Percentiles rank a stretch among this genome's conserved stretches.
These are phyloP conservation scores for Drosophila bifasciata DNA, from an alignment of 1,140 invertebrate genomes.

Conservation along the genomic window DNA sequence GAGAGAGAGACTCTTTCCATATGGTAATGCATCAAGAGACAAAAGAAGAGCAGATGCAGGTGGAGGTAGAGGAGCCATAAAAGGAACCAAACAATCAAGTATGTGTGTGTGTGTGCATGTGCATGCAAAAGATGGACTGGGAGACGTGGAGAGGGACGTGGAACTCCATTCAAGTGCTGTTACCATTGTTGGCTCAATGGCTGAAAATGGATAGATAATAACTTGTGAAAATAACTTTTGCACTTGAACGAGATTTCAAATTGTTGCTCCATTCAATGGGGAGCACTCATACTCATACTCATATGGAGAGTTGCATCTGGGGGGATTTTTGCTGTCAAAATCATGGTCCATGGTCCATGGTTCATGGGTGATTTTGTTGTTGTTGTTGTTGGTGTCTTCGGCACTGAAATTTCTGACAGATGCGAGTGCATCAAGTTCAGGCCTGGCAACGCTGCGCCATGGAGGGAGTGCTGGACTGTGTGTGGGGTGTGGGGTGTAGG, in stretches of 20 bases:
- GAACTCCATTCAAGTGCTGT: conserved; percentile 46
- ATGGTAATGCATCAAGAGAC: conserved; percentile 56
- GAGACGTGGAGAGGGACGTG: not conserved
- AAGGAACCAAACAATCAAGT: conserved; percentile 42
- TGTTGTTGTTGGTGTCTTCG: conserved; percentile 27
- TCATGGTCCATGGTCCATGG: conserved; percentile 56
- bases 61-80: conserved; percentile 30
- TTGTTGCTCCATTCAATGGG: conserved; percentile 36
- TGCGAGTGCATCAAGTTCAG: conserved; percentile 72
- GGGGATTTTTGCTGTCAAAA: conserved; percentile 57
- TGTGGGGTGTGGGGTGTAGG: conserved; percentile 1
- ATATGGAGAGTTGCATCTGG: conserved; percentile 6
- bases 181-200: conserved; percentile 71
- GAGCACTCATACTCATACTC: conserved; percentile 19
- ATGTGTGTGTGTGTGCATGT: not conserved
- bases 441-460: conserved; percentile 8
- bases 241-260: conserved; percentile 60
- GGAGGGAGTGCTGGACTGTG: not conserved
- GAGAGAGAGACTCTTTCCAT: too few relatives aligned
- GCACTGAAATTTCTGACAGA: conserved; percentile 77
- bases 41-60: conserved; percentile 36
- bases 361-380: conserved; percentile 32
- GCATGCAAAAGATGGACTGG: conserved; percentile 29
- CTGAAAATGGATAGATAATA: conserved; percentile 79
- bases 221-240: conserved; percentile 81